Base-by-base conservation (phyloP, 2,888 invertebrate genomes). In the Hylaea fasciaria region DNA sequence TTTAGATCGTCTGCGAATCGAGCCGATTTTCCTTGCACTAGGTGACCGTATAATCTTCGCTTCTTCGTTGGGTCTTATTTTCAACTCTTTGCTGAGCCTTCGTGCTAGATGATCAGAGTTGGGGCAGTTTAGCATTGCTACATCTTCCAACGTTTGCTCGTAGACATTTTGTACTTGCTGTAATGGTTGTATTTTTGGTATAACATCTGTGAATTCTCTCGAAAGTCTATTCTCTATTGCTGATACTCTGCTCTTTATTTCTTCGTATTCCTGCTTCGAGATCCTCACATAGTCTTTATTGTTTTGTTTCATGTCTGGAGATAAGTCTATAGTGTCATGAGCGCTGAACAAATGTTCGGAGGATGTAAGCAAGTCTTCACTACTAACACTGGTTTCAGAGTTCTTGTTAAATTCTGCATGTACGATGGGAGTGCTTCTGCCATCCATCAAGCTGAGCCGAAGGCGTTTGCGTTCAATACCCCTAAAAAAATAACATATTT, bases 11-110 rank as follows among this genome's bases (percentile, higher is more conserved):
- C 96, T 92, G 74, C 96, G 88, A 69, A 96, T 93, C 9, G 94
- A 94, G 16, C 96, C 96, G 60, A 96, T 97, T 92, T 96, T 96
- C 51, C 96, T 92, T 0, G 96, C 96, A 80, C 96, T 96, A 0
- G 96, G 97, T 0, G 96, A 96, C 66, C 96, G 87, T 63, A 96
- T 95, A 8, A 96, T 93, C 75, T 95, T 95, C 51, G 94, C 93
- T 72, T 96, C 95, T 37, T 93, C 92, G 60, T 94, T 95, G 45
- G 94, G 94, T 58, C 96, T 89, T 57, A 96, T 96, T 80, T 96
- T 95, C 45, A 96, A 81, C 79, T 96, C 96, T 74, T 94, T 94
- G 71, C 95, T 95, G 43, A 96, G 85, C 61, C 95, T 91, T 61
- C 94, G 94, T 2, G 96, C 96, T 62, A 96, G 85, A 64, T 95